Evolutionary conservation across 2,888 invertebrate species (phyloP).

Genomic region (Didymodactylos carnosus): DNA sequence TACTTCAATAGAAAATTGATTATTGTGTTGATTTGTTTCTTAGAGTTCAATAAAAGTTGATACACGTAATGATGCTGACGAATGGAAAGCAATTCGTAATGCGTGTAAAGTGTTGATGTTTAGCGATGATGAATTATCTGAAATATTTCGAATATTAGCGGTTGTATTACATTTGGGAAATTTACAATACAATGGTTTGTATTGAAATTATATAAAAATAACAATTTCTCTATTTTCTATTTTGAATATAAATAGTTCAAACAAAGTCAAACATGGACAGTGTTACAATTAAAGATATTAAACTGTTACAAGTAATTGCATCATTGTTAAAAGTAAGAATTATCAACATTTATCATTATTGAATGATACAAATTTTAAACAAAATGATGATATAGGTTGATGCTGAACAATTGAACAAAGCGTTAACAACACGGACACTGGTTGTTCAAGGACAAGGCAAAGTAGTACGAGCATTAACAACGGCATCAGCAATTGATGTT

Average conservation of each 20-base stretch:
- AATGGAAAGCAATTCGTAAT: background rate
- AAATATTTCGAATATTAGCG: slow-evolving; percentile 72
- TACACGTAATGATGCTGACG: background rate
- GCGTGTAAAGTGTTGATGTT: slow-evolving; percentile 63
- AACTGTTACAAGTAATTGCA: background rate
- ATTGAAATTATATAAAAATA: background rate
- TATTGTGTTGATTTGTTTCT: background rate
- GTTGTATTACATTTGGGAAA: slow-evolving; percentile 86
- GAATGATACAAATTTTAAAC: too few relatives aligned
- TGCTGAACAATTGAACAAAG: background rate
- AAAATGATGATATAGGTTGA: background rate
- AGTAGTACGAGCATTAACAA: slow-evolving; percentile 58
- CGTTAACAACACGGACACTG: slow-evolving; percentile 68
- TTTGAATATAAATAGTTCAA: too few relatives aligned
- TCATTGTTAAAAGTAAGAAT: background rate
- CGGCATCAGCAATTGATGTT: slow-evolving; percentile 80
- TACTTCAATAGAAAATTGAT: background rate
- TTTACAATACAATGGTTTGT: slow-evolving; percentile 50
- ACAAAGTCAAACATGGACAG: background rate
- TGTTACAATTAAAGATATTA: background rate
- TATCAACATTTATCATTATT: background rate
- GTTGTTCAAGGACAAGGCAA: slow-evolving; percentile 42
- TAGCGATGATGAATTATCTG: slow-evolving; percentile 83
- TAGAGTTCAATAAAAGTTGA: background rate
- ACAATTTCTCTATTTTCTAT: background rate